Conservation (phyloP, 2,888 invertebrate species). For the Acleris sparsana region DNA sequence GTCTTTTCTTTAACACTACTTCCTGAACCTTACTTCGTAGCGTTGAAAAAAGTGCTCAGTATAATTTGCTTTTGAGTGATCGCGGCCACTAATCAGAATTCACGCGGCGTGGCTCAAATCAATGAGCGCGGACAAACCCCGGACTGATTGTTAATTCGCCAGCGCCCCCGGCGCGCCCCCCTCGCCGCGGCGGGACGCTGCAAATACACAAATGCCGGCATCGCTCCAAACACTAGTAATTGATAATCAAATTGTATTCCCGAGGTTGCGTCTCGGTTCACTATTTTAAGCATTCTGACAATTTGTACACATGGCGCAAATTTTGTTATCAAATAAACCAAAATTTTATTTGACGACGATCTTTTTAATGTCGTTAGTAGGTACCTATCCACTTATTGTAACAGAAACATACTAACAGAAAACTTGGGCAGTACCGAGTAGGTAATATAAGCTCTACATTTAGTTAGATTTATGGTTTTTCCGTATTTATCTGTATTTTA, state of each 20-base stretch:
- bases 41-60: constrained; percentile 1
- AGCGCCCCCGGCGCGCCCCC: neutral
- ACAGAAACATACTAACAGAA: too few relatives aligned
- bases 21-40: neutral
- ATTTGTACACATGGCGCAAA: too few relatives aligned
- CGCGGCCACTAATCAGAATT: constrained; percentile 31
- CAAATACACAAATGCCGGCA: constrained; percentile 43
- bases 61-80: constrained; percentile 20
- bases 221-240: constrained; percentile 30
- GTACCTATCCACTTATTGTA: too few relatives aligned
- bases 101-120: constrained; percentile 41
- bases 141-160: constrained; percentile 51
- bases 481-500: too few relatives aligned
- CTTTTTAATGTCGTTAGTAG: too few relatives aligned
- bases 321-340: too few relatives aligned
- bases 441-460: too few relatives aligned
- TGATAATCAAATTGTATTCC: constrained; percentile 11
- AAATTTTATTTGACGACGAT: too few relatives aligned
- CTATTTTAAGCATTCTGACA: neutral
- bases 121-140: constrained; percentile 48
- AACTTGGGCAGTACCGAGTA: too few relatives aligned
- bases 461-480: too few relatives aligned
- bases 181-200: neutral
- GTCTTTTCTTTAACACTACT: too few relatives aligned
- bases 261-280: neutral